Conservation (phyloP, 2,888 invertebrate species). For the Zelleria hepariella region DNA sequence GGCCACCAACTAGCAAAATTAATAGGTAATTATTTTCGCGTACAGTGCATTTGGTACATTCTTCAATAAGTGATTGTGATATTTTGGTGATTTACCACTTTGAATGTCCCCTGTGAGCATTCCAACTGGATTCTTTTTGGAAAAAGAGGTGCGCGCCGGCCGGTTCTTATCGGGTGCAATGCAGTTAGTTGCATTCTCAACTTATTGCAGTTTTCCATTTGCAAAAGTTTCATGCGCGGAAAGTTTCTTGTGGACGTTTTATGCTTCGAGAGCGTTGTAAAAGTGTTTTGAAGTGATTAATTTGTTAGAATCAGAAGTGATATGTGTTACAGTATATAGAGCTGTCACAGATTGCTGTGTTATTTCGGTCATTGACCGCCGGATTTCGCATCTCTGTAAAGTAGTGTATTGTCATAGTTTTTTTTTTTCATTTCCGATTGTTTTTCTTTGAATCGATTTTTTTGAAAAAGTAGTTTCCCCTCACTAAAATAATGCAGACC, state of each 20-base stretch:
- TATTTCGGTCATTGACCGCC: conserved; percentile 73
- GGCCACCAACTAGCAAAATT: conserved; percentile 74
- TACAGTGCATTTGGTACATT: conserved; percentile 53
- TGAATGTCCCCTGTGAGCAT: conserved; percentile 38
- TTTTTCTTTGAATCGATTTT: conserved; percentile 62
- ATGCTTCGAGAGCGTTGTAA: conserved; percentile 40
- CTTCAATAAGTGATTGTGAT: conserved; percentile 50
- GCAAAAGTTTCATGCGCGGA: conserved; percentile 64
- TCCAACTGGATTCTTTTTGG: conserved; percentile 65
- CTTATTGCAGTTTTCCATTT: conserved; percentile 72
- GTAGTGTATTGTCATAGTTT: conserved; percentile 46
- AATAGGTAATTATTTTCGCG: conserved; percentile 72
- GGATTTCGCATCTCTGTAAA: conserved; percentile 57
- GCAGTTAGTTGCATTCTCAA: conserved; percentile 73
- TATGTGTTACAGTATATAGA: conserved; percentile 51
- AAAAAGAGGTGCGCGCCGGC: conserved; percentile 63
- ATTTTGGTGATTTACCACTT: conserved; percentile 47
- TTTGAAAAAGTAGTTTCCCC: conserved; percentile 46
- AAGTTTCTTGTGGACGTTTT: conserved; percentile 59
- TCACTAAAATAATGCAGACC: conserved; percentile 58
- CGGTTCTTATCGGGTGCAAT: conserved; percentile 72
- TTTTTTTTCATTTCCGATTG: conserved; percentile 44
- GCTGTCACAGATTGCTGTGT: conserved; percentile 62
- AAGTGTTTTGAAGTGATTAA: conserved; percentile 57
- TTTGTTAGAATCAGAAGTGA: conserved; percentile 40